Percentiles rank a stretch among this genome's conserved stretches.
Evolutionary conservation across 2,888 invertebrate genomes (phyloP).

Genomic region (Tenthredo livida): DNA sequence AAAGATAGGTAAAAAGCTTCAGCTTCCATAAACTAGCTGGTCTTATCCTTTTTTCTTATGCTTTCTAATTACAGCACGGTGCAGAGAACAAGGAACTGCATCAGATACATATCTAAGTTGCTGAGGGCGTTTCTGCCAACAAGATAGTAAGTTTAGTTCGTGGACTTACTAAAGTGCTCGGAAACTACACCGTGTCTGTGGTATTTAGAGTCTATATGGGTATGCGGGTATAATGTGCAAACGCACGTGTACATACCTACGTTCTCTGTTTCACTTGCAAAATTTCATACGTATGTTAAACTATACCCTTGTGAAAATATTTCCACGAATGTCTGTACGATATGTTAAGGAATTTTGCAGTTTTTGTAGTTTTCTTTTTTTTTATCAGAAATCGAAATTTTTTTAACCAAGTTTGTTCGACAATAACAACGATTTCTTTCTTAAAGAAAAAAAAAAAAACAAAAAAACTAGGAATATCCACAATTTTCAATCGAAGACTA

Average conservation of each 20-base stretch:
- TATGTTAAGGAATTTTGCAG: background rate
- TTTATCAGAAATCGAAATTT: too few species aligned
- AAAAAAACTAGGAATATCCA: too few species aligned
- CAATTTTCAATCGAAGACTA: too few species aligned
- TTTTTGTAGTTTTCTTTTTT: background rate
- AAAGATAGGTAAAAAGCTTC: background rate
- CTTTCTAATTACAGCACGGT: background rate
- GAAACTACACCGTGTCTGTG: constrained; percentile 4
- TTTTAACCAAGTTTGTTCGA: too few species aligned
- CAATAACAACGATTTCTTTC: too few species aligned
- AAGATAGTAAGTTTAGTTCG: constrained; percentile 30
- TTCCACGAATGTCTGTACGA: background rate
- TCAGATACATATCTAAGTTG: background rate
- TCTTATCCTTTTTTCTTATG: background rate
- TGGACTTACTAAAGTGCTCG: constrained; percentile 23
- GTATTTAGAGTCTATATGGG: background rate
- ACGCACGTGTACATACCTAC: background rate
- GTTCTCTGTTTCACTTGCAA: background rate
- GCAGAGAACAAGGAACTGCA: background rate
- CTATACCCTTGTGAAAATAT: background rate
- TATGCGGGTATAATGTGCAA: background rate
- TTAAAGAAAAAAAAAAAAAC: too few species aligned
- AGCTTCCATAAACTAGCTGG: background rate
- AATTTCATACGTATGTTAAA: background rate
- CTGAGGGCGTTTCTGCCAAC: background rate